Conservation (phyloP, 2,113 vertebrate species). For the Hippolais icterina region DNA sequence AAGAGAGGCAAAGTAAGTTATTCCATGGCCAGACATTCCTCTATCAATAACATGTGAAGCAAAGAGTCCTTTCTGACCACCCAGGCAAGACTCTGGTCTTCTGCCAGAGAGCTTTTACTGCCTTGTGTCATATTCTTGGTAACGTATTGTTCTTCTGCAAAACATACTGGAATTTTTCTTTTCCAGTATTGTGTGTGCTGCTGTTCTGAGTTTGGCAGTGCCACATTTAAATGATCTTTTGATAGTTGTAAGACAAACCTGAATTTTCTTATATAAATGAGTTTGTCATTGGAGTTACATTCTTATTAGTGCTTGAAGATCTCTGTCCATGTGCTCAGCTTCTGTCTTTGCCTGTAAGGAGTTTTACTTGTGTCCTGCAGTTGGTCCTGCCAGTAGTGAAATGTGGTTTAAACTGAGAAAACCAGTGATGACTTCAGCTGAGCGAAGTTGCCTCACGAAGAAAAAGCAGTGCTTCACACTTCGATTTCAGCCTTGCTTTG, state of each 20-base stretch:
- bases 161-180: background rate
- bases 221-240: background rate
- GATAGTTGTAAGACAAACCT: background rate
- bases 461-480: background rate
- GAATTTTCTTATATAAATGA: background rate
- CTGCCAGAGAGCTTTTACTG: background rate
- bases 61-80: background rate
- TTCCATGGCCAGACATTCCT: background rate
- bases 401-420: background rate
- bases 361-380: background rate
- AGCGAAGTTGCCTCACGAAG: background rate
- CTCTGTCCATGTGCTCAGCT: background rate
- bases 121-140: background rate
- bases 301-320: background rate
- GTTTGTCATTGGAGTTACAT: background rate
- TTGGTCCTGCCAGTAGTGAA: background rate
- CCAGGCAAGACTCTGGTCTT: background rate
- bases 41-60: fast-evolving
- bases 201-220: background rate
- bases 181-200: background rate
- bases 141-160: background rate
- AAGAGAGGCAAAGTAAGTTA: background rate
- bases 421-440: background rate
- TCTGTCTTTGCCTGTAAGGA: background rate
- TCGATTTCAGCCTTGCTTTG: background rate